Base-by-base conservation (phyloP, 1,140 invertebrate species). In the Drosophila nigromelanica region DNA sequence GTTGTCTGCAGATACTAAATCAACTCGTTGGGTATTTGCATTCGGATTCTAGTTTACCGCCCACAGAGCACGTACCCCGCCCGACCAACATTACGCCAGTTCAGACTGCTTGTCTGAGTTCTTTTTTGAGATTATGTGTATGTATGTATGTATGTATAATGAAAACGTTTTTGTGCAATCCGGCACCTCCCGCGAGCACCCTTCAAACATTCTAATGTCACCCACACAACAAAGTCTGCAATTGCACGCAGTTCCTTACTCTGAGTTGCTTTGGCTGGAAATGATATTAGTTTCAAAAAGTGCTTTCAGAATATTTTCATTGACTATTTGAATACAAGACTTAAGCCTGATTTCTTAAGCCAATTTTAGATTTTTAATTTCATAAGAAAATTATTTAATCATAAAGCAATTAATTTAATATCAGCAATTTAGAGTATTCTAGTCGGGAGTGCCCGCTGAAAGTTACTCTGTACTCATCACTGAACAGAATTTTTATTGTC, bases 1-100 rank as follows among this genome's bases (percentile, higher is more conserved):
- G 69, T 75, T 89, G 89, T 89, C 89, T 85, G 66, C 75, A 81
- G 83, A 79, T 79, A 89, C 83, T 90, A 89, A 90, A 90, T 90
- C 89, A 90, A 73, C 70, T 78, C 60, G 61, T 45, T 60, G 52
- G 54, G 60, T 58, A 66, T 64, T 63, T 77, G 54, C 60, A 68
- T 73, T 68, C 37, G 39, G 40, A 33, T 39, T 7, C 73, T 21
- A 51, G 47, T 50, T 35, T 58, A 39, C 67, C 43, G 40, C 59
- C 62, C 21, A 69, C 52, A 54, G 52, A 61, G 80, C 80, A 83
- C 80, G 67, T 75, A 40, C 39, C 47, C 39, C 52, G 37, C 18
- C 18, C 18, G 18, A 18, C 54, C 60, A 24, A 12, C 59, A 70
- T 60, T 50, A 58, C 30, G 30, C 8, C 54, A 15, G 58, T 33